Evolutionary conservation across 2,797 vertebrate genomes (phyloP), one percentile per base, ranked within the genome.

Genomic region (Coregonus sp.): DNA sequence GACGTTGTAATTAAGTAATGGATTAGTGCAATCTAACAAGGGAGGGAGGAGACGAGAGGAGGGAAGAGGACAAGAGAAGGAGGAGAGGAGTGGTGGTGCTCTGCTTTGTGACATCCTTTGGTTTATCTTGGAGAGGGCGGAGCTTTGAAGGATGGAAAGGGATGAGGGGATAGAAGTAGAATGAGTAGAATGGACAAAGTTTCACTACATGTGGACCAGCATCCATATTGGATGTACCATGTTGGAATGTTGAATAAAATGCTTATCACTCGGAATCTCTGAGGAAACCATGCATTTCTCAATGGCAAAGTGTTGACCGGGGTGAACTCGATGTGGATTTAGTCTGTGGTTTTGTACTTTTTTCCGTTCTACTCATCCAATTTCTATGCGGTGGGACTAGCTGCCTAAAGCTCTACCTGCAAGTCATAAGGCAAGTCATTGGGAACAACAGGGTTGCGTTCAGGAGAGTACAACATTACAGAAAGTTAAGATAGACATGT

Each of bases 21-120:
- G 79, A 89, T 93, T 93, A 94, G 94, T 95, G 94, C 93, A 95
- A 92, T 89, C 87, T 81, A 89, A 91, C 80, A 31, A 9, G 72
- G 80, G 81, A 72, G 40, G 40, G 76, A 71, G 6, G 78, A 15
- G 68, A 69, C 61, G 47, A 16, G 31, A 81, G 79, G 76, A 78
- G 78, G 86, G 75, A 72, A 69, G 33, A 16, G 40, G 40, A 47
- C 40, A 47, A 11, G 40, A 47, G 40, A 11, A 40, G 7, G 74
- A 33, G 75, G 78, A 78, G 67, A 70, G 0, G 74, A 73, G 75
- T 78, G 78, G 70, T 75, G 77, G 73, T 85, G 69, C 79, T 86
- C 78, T 82, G 84, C 84, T 81, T 84, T 75, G 81, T 78, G 84
- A 84, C 85, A 86, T 92, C 89, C 92, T 94, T 94, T 93, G 92